These are phyloP conservation scores for Petroica traversi DNA, from an alignment of 2,113 vertebrate species.

Conservation along the genomic window DNA sequence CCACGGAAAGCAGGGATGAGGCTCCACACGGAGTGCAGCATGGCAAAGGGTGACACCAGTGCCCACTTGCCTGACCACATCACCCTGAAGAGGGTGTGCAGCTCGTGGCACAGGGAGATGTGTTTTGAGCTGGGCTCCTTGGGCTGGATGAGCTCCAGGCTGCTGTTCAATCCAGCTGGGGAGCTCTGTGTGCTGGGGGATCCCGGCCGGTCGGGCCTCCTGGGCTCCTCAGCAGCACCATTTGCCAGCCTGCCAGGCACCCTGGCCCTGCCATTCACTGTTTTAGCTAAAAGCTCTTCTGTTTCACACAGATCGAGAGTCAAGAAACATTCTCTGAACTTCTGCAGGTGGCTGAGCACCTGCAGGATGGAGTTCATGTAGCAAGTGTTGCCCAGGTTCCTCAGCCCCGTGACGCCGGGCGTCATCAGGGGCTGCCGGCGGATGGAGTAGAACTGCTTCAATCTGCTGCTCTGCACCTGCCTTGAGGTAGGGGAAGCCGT, in stretches of 20 bases:
- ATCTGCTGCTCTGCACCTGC: conserved; percentile 58
- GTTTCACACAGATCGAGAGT: conserved; percentile 94
- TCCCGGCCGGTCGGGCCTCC: conserved; percentile 68
- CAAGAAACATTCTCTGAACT: conserved; percentile 98
- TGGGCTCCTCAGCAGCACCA: conserved; percentile 59
- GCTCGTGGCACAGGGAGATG: conserved; percentile 96
- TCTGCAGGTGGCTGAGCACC: conserved; percentile 98
- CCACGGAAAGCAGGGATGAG: conserved; percentile 95
- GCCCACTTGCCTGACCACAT: conserved; percentile 99
- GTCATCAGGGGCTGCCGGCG: conserved; percentile 81
- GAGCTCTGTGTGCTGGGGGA: conserved; percentile 64
- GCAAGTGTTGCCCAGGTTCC: conserved; percentile 97
- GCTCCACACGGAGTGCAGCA: conserved; percentile 99
- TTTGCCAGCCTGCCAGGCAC: conserved; percentile 69
- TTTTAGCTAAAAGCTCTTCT: conserved; percentile 90
- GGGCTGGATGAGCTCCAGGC: conserved; percentile 88
- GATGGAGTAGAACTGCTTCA: conserved; percentile 77
- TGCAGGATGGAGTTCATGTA: conserved; percentile 99
- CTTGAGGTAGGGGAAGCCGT: conserved; percentile 64
- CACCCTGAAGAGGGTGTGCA: conserved; percentile 97
- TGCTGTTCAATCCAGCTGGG: conserved; percentile 76
- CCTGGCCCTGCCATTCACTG: conserved; percentile 78
- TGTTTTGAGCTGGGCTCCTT: conserved; percentile 93
- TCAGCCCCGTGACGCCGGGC: conserved; percentile 93
- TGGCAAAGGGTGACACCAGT: conserved; percentile 95